A percentile compares a stretch with the other conserved stretches of the same genome.
Conservation (phyloP, 2,113 vertebrate species). For the Petroica traversi region DNA sequence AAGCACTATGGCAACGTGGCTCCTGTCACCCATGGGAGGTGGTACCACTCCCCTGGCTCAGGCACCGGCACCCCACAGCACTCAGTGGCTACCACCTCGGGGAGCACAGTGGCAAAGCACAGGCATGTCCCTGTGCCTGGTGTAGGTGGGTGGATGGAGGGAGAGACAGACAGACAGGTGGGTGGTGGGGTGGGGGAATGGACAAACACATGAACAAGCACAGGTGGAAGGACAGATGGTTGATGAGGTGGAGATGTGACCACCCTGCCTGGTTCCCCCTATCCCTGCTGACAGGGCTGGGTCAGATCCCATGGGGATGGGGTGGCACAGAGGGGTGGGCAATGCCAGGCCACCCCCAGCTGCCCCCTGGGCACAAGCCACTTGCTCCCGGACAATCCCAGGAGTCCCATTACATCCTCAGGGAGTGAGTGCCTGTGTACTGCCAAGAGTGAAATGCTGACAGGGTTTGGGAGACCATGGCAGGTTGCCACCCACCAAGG, state of each 20-base stretch:
- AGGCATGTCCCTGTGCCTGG: not conserved
- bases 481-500: fast-evolving
- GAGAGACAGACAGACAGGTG: too few species aligned
- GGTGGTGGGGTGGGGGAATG: not conserved
- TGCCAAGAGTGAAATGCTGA: not conserved
- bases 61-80: not conserved
- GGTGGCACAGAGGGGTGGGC: not conserved
- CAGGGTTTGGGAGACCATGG: not conserved
- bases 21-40: not conserved
- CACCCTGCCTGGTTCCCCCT: not conserved
- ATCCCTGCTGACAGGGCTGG: not conserved
- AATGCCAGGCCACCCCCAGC: not conserved
- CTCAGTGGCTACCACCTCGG: fast-evolving
- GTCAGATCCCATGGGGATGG: not conserved
- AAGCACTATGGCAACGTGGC: not conserved
- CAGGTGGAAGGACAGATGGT: too few species aligned
- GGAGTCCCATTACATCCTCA: fast-evolving
- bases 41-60: not conserved
- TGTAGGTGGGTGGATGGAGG: too few species aligned
- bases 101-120: not conserved
- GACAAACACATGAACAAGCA: fast-evolving
- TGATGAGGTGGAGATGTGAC: not conserved
- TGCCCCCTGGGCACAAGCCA: not conserved
- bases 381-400: not conserved
- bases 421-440: fast-evolving